phyloP scores from a whole-genome alignment of 2,797 vertebrate species.

The Meriones psammophilus region DNA sequence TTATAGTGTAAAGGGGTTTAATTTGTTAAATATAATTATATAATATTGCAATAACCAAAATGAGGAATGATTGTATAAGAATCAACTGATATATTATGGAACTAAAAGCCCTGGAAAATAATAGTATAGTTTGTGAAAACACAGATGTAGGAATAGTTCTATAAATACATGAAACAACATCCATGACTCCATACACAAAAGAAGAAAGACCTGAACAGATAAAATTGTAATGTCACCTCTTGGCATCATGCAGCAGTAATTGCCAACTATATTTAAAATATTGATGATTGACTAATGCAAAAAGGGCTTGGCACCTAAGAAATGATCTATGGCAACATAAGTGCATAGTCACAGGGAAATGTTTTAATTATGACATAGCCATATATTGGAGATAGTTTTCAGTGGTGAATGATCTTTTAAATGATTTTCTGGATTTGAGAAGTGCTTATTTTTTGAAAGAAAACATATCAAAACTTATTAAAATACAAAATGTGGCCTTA shows the following conservation, averaged over 20 bases:
- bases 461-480: background rate
- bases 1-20: background rate
- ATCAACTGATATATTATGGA: slow-evolving; percentile 14
- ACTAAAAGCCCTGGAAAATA: background rate
- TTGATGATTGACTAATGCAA: background rate
- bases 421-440: slow-evolving; percentile 9
- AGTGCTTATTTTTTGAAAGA: slow-evolving; percentile 18
- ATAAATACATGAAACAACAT: background rate
- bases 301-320: background rate
- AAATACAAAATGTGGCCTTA: background rate
- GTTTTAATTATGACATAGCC: background rate
- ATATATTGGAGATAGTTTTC: background rate
- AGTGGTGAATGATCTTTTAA: slow-evolving; percentile 38
- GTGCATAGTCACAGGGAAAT: background rate
- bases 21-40: background rate
- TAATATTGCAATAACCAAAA: slow-evolving; percentile 37
- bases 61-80: background rate
- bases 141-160: background rate
- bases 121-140: slow-evolving; percentile 1
- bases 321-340: background rate
- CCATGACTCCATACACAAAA: background rate
- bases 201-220: background rate
- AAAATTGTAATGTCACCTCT: background rate
- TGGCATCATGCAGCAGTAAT: background rate
- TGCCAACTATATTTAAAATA: slow-evolving; percentile 37